Evolutionary conservation across 2,888 invertebrate species (phyloP).

Genomic region (Tetragnatha montana): DNA sequence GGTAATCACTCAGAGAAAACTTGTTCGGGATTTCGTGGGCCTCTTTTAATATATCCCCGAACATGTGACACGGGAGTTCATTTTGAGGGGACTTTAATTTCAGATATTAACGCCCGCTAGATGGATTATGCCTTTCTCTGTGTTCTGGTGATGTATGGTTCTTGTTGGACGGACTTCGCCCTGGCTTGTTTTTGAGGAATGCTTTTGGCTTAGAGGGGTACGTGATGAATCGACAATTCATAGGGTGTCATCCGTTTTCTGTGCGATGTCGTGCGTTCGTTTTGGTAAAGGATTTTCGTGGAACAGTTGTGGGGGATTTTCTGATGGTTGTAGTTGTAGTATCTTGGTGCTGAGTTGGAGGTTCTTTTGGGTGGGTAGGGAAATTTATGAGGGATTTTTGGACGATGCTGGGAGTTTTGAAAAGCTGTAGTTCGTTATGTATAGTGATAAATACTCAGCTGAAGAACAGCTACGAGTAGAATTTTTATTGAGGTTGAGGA

Average conservation of each 20-base stretch:
- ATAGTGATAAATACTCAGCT: too few relatives aligned
- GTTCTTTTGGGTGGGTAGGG: too few relatives aligned
- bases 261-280: not conserved
- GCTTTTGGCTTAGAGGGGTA: not conserved
- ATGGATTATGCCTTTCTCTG: slow-evolving; percentile 43
- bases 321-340: too few relatives aligned
- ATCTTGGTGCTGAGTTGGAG: too few relatives aligned
- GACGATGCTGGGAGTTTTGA: too few relatives aligned
- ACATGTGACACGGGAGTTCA: slow-evolving; percentile 9
- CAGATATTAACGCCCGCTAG: slow-evolving; percentile 45
- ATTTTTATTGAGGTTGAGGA: too few relatives aligned
- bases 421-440: too few relatives aligned
- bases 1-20: slow-evolving; percentile 20
- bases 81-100: slow-evolving; percentile 54
- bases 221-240: slow-evolving; percentile 22
- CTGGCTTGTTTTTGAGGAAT: slow-evolving; percentile 26
- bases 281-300: not conserved
- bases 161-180: slow-evolving; percentile 7
- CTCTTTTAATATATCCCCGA: slow-evolving; percentile 12
- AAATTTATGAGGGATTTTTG: too few relatives aligned
- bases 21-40: not conserved
- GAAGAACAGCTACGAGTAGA: too few relatives aligned
- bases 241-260: slow-evolving; percentile 17
- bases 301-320: not conserved
- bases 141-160: slow-evolving; percentile 30